Conservation (phyloP, 92 coral and sea anemone species). For the Epizoanthus ramosus region DNA sequence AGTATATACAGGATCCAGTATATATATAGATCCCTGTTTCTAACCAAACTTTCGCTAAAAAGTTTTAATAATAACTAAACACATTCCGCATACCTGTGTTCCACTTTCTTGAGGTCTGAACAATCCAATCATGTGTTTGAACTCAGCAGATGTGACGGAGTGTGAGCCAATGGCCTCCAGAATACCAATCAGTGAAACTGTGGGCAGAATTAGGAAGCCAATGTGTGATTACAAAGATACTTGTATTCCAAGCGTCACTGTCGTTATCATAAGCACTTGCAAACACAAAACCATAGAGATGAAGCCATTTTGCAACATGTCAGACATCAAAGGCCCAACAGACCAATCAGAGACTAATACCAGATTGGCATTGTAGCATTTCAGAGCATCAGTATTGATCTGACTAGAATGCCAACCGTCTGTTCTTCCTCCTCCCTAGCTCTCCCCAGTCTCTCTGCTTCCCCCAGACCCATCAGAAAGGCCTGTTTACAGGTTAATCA, state of each 20-base stretch:
- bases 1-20: not conserved
- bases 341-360: too few species aligned
- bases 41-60: not conserved
- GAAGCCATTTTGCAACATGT: too few species aligned
- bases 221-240: not conserved
- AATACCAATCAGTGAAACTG: conserved; percentile 80
- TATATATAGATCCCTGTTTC: not conserved
- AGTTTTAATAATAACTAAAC: not conserved
- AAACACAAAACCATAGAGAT: too few species aligned
- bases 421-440: too few species aligned
- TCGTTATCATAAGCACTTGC: too few species aligned
- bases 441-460: too few species aligned
- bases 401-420: too few species aligned
- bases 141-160: conserved; percentile 88
- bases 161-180: conserved; percentile 90
- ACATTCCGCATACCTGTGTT: conserved; percentile 59
- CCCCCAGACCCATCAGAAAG: too few species aligned
- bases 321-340: too few species aligned
- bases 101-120: conserved; percentile 79
- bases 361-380: too few species aligned
- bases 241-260: not conserved
- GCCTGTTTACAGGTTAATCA: too few species aligned
- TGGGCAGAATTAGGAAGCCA: not conserved
- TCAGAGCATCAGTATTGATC: too few species aligned
- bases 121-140: conserved; percentile 85